These are phyloP conservation scores for Stomatorhinus ivindoensis DNA, from an alignment of 2,113 vertebrate species.

Conservation along the genomic window DNA sequence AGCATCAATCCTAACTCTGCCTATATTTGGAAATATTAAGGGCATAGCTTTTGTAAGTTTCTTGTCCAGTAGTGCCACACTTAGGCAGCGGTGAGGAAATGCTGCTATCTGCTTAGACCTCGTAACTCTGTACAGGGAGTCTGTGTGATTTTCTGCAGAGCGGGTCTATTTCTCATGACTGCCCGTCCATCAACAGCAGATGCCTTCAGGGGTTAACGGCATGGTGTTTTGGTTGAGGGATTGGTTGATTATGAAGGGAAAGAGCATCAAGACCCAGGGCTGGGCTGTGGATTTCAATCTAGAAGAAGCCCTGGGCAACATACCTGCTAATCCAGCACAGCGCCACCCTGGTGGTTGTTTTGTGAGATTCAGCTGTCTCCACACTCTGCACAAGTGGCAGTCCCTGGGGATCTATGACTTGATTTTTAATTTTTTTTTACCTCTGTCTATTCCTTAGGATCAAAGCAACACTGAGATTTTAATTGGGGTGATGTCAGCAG, in stretches of 20 bases:
- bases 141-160: background rate
- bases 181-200: background rate
- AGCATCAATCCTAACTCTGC: background rate
- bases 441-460: conserved; percentile 68
- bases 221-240: background rate
- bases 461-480: conserved; percentile 96
- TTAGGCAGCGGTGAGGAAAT: background rate
- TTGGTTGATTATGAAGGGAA: background rate
- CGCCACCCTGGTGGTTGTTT: background rate
- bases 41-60: background rate
- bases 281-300: background rate
- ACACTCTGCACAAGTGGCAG: background rate
- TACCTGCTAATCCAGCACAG: background rate
- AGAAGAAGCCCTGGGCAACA: background rate
- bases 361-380: background rate
- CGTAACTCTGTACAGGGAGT: background rate
- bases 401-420: background rate
- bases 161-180: background rate
- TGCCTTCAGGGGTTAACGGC: background rate
- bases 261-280: background rate
- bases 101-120: background rate
- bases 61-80: background rate
- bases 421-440: background rate
- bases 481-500: conserved; percentile 92
- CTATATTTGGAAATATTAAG: background rate